Evolutionary conservation across 1,140 invertebrate species (phyloP).

Genomic region (Bombus cullumanus): DNA sequence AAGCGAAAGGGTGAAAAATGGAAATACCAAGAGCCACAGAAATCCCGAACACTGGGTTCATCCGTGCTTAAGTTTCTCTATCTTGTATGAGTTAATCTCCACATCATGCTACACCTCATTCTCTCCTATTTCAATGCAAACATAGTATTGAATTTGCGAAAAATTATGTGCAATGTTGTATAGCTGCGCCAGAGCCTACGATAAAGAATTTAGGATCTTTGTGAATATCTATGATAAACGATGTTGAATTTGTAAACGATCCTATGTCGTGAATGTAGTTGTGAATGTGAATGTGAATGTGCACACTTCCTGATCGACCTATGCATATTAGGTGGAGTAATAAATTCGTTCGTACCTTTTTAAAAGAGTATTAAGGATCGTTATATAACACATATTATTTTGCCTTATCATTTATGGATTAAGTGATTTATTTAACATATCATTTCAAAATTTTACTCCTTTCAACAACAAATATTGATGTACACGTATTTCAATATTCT

Average conservation of each 20-base stretch:
- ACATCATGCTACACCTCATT: background rate
- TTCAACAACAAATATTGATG: background rate
- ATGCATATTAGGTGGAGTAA: background rate
- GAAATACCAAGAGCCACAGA: background rate
- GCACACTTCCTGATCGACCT: background rate
- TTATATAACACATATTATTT: background rate
- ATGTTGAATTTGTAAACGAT: background rate
- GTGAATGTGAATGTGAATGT: background rate
- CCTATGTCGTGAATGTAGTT: too few relatives aligned
- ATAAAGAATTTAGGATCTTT: background rate
- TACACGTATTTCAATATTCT: too few relatives aligned
- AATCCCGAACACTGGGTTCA: conserved; percentile 22
- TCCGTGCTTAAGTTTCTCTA: conserved; percentile 30
- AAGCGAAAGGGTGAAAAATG: conserved; percentile 4
- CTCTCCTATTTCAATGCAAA: background rate
- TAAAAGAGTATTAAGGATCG: background rate
- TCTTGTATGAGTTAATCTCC: conserved; percentile 12
- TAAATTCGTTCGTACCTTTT: background rate
- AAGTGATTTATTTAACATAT: background rate
- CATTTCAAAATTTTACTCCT: background rate
- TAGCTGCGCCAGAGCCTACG: too few relatives aligned
- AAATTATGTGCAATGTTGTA: background rate
- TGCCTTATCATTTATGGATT: background rate
- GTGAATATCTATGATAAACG: background rate
- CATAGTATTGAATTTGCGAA: background rate